Evolutionary conservation across 2,888 invertebrate genomes (phyloP).

Genomic region (Cryptocheilus praepositus): DNA sequence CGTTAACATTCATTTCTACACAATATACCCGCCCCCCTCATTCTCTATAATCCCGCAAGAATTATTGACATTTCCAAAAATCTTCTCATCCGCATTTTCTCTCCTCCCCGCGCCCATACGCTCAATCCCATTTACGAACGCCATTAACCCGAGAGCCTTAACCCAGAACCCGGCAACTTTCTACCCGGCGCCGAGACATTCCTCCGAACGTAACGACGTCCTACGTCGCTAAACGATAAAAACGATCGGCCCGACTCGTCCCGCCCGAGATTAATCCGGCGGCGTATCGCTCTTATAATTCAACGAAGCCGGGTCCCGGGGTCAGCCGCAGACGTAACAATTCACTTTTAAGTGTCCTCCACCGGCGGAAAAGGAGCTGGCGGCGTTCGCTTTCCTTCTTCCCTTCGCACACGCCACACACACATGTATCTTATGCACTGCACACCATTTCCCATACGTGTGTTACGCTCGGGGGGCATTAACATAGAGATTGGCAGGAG

Average conservation of each 20-base stretch:
- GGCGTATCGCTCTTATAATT: not conserved
- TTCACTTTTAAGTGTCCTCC: constrained; percentile 75
- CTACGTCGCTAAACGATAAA: not conserved
- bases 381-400: constrained; percentile 52
- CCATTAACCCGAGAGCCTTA: not conserved
- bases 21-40: too few relatives aligned
- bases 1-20: too few relatives aligned
- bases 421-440: too few relatives aligned
- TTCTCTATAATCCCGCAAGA: too few relatives aligned
- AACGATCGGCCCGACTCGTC: not conserved
- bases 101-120: too few relatives aligned
- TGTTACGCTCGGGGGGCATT: constrained; percentile 55
- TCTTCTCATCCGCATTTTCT: too few relatives aligned
- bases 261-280: not conserved
- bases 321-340: constrained; percentile 75
- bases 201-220: not conserved
- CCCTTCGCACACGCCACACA: constrained; percentile 13
- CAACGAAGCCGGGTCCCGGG: constrained; percentile 55
- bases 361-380: constrained; percentile 58
- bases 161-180: not conserved
- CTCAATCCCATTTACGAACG: too few relatives aligned
- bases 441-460: too few relatives aligned
- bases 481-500: constrained; percentile 75
- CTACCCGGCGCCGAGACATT: not conserved
- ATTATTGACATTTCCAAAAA: too few relatives aligned